Base-by-base conservation (phyloP, 2,888 invertebrate species). In the Apoda limacodes region DNA sequence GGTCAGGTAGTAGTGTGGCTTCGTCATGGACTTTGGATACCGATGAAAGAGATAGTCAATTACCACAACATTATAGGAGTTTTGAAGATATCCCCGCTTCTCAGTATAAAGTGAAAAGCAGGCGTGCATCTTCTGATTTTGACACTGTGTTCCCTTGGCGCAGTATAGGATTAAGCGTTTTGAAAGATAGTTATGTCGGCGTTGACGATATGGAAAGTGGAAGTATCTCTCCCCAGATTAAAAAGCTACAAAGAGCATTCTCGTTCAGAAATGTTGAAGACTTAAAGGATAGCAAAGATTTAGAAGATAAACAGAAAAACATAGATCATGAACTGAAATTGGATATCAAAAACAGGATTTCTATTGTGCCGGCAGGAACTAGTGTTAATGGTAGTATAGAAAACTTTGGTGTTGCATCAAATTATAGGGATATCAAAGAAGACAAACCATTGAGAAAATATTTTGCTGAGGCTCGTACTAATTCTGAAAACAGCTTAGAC, bases 11-110 rank as follows among this genome's bases (percentile, higher is more conserved):
- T 14, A 64, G 61, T 13, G 44, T 50, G n/a, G 55, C 50, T 3
- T 70, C 71, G 4, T 37, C 49, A 9, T 76, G 75, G 74, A 65
- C 71, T 13, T 40, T 66, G 20, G 42, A 65, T 24, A 65, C 69
- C 1, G 60, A 60, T 13, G 58, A 51, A 22, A 47, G 47, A 9
- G 49, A 51, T 13, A 47, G 45, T 35, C 42, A 48, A 12, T n/a
- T n/a, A n/a, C n/a, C n/a, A n/a, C 39, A 23, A 12, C 58, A 52
- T 40, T 59, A 60, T 33, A 65, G 58, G 39, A 75, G 74, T 48
- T 66, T 67, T 32, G 78, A 75, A 48, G 75, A 78, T 71, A 64
- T 74, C 44, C 66, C 68, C 17, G 60, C 65, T 70, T 70, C 72
- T 71, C 70, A 55, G 31, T 24, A 35, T 2, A 55, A 45, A 53